Evolutionary conservation across 2,113 vertebrate species (phyloP).

Genomic region (Hemiscyllium ocellatum): DNA sequence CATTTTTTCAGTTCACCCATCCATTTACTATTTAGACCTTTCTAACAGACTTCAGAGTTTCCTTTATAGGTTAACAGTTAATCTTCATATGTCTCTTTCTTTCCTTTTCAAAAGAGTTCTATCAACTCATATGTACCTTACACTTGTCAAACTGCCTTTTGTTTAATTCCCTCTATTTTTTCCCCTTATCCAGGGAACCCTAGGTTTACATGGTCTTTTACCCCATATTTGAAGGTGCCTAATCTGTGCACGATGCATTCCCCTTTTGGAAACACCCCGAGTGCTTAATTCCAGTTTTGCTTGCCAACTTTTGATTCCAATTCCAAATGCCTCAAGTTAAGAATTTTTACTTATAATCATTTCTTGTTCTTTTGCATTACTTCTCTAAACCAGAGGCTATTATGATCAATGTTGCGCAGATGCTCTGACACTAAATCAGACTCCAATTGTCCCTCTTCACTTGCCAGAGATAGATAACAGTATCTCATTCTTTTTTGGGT

Average conservation of each 20-base stretch:
- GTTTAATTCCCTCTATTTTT: no score
- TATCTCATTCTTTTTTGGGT: not conserved
- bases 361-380: not conserved
- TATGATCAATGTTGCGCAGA: not conserved
- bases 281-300: not conserved
- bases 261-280: not conserved
- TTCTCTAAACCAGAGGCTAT: not conserved
- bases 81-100: no score
- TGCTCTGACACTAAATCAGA: not conserved
- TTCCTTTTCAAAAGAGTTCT: no score
- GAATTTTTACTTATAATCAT: not conserved
- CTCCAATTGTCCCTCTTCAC: not conserved
- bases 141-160: no score
- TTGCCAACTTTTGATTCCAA: not conserved
- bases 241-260: not conserved
- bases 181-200: no score
- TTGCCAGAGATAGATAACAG: not conserved
- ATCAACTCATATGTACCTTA: no score
- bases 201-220: no score
- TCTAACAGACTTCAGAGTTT: no score
- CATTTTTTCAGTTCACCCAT: no score
- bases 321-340: not conserved
- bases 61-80: no score
- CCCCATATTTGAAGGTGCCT: not conserved
- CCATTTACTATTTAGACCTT: no score